These are phyloP conservation scores for Pristionchus mayeri DNA, from an alignment of 2,888 invertebrate species.

Conservation along the genomic window DNA sequence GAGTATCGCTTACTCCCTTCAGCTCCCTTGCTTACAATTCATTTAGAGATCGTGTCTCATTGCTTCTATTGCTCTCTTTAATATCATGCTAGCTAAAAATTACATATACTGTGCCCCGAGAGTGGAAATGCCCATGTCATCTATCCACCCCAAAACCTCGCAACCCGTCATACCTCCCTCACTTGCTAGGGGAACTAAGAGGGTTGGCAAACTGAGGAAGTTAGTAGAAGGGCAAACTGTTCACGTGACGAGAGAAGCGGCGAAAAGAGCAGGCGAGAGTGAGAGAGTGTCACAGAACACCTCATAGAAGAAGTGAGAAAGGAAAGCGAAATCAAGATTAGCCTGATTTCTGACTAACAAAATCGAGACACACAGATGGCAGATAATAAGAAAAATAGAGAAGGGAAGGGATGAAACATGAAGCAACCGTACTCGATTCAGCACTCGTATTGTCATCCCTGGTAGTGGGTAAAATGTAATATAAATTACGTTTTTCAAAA, in stretches of 20 bases:
- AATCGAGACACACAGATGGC: neutral
- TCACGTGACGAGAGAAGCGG: neutral
- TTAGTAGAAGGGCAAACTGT: constrained; percentile 25
- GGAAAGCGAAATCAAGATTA: neutral
- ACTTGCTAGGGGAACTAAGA: neutral
- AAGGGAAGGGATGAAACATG: neutral
- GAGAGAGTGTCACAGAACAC: neutral
- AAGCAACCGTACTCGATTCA: neutral
- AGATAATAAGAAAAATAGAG: neutral
- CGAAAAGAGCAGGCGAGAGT: neutral
- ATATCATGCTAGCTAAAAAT: too few relatives aligned
- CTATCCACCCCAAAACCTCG: neutral
- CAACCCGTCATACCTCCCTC: constrained; percentile 1
- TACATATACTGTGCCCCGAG: too few relatives aligned
- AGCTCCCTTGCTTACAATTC: neutral
- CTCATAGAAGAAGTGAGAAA: neutral
- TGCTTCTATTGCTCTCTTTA: too few relatives aligned
- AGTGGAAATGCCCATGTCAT: too few relatives aligned
- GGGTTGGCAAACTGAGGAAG: constrained; percentile 6
- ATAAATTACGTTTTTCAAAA: neutral
- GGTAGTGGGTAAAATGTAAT: neutral
- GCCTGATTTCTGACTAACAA: neutral
- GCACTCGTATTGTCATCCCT: neutral
- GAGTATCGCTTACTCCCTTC: constrained; percentile 25
- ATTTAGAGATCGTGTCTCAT: too few relatives aligned